These are phyloP conservation scores for Polypedilum pembai DNA, from an alignment of 1,140 invertebrate species.

Conservation along the genomic window DNA sequence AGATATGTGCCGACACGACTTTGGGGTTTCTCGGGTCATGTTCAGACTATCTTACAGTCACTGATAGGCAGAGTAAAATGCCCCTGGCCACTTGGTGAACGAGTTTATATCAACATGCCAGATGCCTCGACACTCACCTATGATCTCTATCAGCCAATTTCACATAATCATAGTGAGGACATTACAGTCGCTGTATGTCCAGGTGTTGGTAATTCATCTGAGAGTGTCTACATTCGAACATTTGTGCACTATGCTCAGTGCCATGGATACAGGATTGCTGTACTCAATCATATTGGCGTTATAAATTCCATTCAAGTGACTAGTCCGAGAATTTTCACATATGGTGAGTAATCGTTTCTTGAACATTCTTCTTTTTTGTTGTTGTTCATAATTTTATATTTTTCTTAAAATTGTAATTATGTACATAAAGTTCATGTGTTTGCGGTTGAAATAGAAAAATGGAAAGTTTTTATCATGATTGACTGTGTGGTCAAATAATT, in stretches of 20 bases:
- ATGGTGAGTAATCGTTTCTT: conserved; percentile 55
- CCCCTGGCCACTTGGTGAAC: conserved; percentile 74
- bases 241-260: conserved; percentile 84
- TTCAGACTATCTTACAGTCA: conserved; percentile 86
- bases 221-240: conserved; percentile 86
- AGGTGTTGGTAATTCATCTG: conserved; percentile 87
- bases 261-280: conserved; percentile 81
- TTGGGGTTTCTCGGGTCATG: conserved; percentile 90
- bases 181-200: conserved; percentile 83
- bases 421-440: too few relatives aligned
- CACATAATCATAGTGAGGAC: conserved; percentile 68
- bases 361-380: conserved; percentile 9
- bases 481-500: too few relatives aligned
- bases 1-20: conserved; percentile 84
- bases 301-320: conserved; percentile 75
- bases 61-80: conserved; percentile 78
- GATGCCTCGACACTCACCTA: conserved; percentile 87
- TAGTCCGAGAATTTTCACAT: conserved; percentile 79
- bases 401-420: neutral
- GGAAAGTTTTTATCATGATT: too few relatives aligned
- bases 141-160: conserved; percentile 79
- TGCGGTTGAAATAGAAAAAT: too few relatives aligned
- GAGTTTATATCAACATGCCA: conserved; percentile 60
- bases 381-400: neutral
- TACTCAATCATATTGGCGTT: conserved; percentile 92